Percentiles rank a stretch among this genome's conserved stretches.
Evolutionary conservation across 2,888 invertebrate genomes (phyloP).

Genomic region (Lingula anatina): DNA sequence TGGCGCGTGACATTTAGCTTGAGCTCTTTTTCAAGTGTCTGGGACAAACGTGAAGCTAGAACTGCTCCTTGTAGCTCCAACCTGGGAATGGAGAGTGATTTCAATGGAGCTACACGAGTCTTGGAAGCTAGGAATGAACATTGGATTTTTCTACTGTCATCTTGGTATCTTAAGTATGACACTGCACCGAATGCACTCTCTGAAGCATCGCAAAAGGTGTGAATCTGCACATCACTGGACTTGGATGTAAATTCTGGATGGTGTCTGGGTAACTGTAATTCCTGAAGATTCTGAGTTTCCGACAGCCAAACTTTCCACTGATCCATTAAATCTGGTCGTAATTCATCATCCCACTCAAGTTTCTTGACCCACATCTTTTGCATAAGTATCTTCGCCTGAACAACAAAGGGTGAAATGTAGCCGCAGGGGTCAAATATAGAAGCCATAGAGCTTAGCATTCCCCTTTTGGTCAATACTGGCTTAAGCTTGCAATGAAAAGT

Average conservation of each 20-base stretch:
- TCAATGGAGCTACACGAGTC: background rate
- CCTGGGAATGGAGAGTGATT: background rate
- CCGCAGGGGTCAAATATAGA: conserved; percentile 4
- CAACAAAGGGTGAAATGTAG: too few relatives aligned
- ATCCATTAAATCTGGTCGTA: background rate
- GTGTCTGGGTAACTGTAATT: background rate
- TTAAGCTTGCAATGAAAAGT: background rate
- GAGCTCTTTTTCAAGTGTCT: background rate
- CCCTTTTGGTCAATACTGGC: background rate
- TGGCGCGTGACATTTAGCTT: background rate
- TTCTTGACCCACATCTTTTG: background rate
- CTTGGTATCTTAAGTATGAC: background rate
- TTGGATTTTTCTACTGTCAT: background rate
- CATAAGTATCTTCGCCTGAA: background rate
- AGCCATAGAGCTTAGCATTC: background rate
- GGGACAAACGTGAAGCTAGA: background rate
- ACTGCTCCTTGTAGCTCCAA: conserved; percentile 1
- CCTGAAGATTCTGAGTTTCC: background rate
- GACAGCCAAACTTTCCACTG: background rate
- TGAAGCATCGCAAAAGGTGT: conserved; percentile 2
- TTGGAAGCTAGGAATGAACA: conserved; percentile 1
- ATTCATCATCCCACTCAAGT: background rate
- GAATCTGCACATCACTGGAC: background rate
- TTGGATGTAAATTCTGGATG: background rate
- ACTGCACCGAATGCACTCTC: conserved; percentile 1